Evolutionary conservation across 2,797 vertebrate species (phyloP).

Genomic region (Schizopygopsis malacanthus): DNA sequence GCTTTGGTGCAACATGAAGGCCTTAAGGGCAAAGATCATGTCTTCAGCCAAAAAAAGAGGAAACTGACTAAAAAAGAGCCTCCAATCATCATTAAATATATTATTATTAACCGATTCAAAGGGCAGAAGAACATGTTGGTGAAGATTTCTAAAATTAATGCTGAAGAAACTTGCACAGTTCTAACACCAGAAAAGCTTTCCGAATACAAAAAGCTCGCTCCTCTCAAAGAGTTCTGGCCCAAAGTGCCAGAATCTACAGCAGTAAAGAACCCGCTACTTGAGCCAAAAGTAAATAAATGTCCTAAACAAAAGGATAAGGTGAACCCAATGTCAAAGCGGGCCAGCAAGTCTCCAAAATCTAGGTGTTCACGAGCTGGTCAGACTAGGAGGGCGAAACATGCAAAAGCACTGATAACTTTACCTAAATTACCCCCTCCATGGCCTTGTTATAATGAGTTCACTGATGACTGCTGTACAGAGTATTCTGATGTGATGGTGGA

Average conservation of each 20-base stretch:
- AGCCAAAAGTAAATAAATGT: constrained; percentile 89
- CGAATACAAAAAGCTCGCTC: constrained; percentile 89
- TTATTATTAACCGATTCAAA: constrained; percentile 99
- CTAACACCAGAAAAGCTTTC: constrained; percentile 90
- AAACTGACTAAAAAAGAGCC: constrained; percentile 90
- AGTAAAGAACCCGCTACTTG: constrained; percentile 87
- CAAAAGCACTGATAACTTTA: constrained; percentile 62
- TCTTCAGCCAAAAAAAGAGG: constrained; percentile 83
- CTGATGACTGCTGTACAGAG: constrained; percentile 87
- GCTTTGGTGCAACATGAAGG: constrained; percentile 74
- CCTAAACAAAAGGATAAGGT: constrained; percentile 89
- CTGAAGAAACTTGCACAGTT: constrained; percentile 84
- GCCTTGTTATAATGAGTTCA: constrained; percentile 87
- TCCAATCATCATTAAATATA: constrained; percentile 98
- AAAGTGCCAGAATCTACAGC: constrained; percentile 93
- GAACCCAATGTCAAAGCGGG: constrained; percentile 83
- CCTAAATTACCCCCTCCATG: constrained; percentile 82
- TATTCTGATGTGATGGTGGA: constrained; percentile 96
- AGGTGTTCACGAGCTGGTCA: constrained; percentile 69
- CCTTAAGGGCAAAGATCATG: constrained; percentile 63
- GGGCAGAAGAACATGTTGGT: constrained; percentile 99
- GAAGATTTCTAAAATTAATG: constrained; percentile 91
- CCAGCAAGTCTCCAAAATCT: constrained; percentile 79
- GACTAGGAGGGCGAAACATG: constrained; percentile 76
- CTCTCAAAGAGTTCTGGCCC: constrained; percentile 96